Evolutionary conservation across 2,888 invertebrate genomes (phyloP).

Genomic region (Leptopterna dolabrata): DNA sequence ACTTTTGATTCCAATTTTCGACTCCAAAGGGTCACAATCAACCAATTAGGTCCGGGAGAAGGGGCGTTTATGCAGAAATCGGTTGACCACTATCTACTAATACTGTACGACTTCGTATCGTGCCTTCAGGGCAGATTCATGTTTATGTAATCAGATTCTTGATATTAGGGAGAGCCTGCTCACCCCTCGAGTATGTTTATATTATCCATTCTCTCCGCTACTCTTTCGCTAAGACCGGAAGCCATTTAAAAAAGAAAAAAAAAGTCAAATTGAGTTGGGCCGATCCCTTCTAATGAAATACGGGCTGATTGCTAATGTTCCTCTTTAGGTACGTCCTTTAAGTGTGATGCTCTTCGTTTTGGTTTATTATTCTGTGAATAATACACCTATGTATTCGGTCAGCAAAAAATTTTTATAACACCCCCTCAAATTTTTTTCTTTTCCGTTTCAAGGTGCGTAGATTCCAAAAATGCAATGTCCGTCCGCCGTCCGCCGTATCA

Average conservation of each 20-base stretch:
- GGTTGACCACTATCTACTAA: constrained; percentile 7
- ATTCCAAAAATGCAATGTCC: too few species aligned
- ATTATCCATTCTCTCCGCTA: not conserved
- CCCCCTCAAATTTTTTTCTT: too few species aligned
- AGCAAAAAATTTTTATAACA: too few species aligned
- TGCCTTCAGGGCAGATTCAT: not conserved
- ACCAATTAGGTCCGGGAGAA: not conserved
- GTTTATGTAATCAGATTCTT: not conserved
- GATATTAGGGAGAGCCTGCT: not conserved
- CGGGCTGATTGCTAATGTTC: too few species aligned
- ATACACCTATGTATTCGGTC: too few species aligned
- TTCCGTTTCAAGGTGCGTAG: too few species aligned
- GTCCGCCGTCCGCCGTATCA: too few species aligned
- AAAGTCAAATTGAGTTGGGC: too few species aligned
- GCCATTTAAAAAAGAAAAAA: not conserved
- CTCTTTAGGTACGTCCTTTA: too few species aligned
- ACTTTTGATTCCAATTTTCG: constrained; percentile 1
- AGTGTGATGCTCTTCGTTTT: too few species aligned
- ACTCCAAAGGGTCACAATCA: not conserved
- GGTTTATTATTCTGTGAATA: too few species aligned
- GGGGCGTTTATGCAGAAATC: not conserved
- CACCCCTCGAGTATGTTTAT: not conserved
- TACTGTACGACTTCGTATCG: not conserved
- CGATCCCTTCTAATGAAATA: too few species aligned
- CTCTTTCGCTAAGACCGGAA: not conserved